phyloP scores from a whole-genome alignment of 2,888 invertebrate genomes.

The Drepana falcataria region DNA sequence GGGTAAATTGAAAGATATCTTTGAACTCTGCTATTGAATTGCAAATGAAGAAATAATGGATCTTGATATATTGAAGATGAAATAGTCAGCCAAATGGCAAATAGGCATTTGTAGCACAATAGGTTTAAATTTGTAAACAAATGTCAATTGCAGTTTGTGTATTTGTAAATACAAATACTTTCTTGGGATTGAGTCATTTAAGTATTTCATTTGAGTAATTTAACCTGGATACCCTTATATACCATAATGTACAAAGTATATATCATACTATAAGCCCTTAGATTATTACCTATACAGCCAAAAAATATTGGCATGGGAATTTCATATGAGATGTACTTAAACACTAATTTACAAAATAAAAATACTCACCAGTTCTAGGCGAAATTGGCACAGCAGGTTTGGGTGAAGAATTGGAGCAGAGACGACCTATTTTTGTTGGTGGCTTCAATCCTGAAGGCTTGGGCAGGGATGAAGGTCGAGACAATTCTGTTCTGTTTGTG shows the following conservation, averaged over 20 bases:
- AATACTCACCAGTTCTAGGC: conserved; percentile 71
- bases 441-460: conserved; percentile 82
- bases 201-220: too few species aligned
- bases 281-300: too few species aligned
- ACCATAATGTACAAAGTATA: not conserved
- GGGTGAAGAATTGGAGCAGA: conserved; percentile 80
- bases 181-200: conserved; percentile 6
- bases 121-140: conserved; percentile 2
- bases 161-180: conserved; percentile 8
- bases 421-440: conserved; percentile 83
- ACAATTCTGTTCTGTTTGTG: conserved; percentile 41
- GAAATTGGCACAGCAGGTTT: conserved; percentile 83
- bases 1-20: conserved; percentile 14
- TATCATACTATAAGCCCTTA: not conserved
- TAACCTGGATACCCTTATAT: not conserved
- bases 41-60: conserved; percentile 13
- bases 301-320: too few species aligned
- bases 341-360: too few species aligned
- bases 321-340: too few species aligned
- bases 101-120: not conserved
- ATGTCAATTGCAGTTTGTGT: conserved; percentile 30
- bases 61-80: conserved; percentile 3
- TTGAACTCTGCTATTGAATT: conserved; percentile 24
- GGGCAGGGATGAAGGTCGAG: conserved; percentile 59
- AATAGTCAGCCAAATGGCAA: not conserved